phyloP scores from a whole-genome alignment of 2,797 vertebrate genomes.

The Cephalopachus bancanus region DNA sequence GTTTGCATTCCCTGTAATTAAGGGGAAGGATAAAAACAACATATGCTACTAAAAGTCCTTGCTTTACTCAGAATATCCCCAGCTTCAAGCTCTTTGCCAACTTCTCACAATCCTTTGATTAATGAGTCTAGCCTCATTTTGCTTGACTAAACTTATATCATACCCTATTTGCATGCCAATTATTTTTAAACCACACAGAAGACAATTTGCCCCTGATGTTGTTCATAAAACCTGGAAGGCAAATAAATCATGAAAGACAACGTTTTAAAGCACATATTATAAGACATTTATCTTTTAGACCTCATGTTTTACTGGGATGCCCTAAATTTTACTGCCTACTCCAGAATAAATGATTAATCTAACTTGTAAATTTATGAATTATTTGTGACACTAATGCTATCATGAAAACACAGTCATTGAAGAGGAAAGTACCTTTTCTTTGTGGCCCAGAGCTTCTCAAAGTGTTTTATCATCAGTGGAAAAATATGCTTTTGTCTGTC shows the following conservation, averaged over 20 bases:
- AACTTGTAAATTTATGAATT: conserved; percentile 74
- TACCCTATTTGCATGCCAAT: conserved; percentile 63
- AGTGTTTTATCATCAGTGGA: not conserved
- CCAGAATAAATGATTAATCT: conserved; percentile 33
- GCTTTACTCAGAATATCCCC: conserved; percentile 62
- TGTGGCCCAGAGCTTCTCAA: not conserved
- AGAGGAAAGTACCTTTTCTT: conserved; percentile 9
- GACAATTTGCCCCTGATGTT: conserved; percentile 69
- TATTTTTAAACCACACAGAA: conserved; percentile 51
- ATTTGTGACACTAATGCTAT: conserved; percentile 57
- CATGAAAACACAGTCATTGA: not conserved
- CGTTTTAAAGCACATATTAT: conserved; percentile 31
- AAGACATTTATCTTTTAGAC: conserved; percentile 65
- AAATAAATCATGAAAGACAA: conserved; percentile 36
- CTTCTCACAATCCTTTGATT: conserved; percentile 73
- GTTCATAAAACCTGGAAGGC: conserved; percentile 62
- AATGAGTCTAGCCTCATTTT: conserved; percentile 69
- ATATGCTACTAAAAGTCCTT: conserved; percentile 1
- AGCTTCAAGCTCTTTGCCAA: conserved; percentile 67
- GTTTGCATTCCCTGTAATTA: conserved; percentile 53
- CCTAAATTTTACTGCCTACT: conserved; percentile 62
- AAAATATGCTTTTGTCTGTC: conserved; percentile 66
- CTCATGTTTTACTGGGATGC: conserved; percentile 29
- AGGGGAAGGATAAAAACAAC: conserved; percentile 27
- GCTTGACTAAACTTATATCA: conserved; percentile 21